These are phyloP conservation scores for Phycodurus eques DNA, from an alignment of 2,113 vertebrate species.

Conservation along the genomic window DNA sequence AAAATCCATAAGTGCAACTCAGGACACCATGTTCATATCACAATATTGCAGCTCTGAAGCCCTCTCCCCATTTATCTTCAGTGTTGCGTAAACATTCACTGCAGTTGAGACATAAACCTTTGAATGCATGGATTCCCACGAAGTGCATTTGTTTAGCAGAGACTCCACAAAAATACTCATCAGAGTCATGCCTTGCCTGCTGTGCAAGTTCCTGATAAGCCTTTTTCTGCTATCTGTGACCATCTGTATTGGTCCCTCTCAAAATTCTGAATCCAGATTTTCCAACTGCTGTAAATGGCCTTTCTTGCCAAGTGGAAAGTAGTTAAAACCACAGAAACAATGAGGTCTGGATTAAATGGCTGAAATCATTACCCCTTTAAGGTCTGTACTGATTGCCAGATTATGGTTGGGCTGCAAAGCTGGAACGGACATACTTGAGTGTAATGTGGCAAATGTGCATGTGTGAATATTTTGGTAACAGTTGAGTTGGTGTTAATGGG, in stretches of 20 bases:
- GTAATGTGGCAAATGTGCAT: constrained; percentile 15
- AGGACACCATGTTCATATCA: constrained; percentile 14
- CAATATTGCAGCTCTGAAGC: constrained; percentile 24
- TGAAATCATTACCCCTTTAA: constrained; percentile 31
- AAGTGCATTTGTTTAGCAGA: constrained; percentile 45
- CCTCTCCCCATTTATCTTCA: constrained; percentile 39
- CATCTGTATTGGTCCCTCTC: constrained; percentile 47
- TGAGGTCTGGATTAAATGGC: constrained; percentile 40
- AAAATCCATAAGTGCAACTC: constrained; percentile 26
- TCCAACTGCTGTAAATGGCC: constrained; percentile 38
- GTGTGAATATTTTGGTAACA: constrained; percentile 41
- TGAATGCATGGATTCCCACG: constrained; percentile 54
- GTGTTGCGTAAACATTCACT: constrained; percentile 52
- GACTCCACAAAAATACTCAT: constrained; percentile 43
- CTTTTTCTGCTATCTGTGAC: constrained; percentile 35
- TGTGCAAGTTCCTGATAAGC: constrained; percentile 36
- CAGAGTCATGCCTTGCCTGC: constrained; percentile 52
- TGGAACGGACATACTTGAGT: constrained; percentile 19
- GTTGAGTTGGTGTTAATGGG: constrained; percentile 31
- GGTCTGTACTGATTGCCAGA: constrained; percentile 42
- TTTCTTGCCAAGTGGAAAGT: constrained; percentile 40
- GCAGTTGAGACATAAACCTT: constrained; percentile 45
- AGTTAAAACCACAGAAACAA: constrained; percentile 38
- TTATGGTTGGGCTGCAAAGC: constrained; percentile 32
- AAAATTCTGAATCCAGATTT: constrained; percentile 38